Conservation (phyloP, 2,888 invertebrate genomes). For the Diadegma fenestrale region DNA sequence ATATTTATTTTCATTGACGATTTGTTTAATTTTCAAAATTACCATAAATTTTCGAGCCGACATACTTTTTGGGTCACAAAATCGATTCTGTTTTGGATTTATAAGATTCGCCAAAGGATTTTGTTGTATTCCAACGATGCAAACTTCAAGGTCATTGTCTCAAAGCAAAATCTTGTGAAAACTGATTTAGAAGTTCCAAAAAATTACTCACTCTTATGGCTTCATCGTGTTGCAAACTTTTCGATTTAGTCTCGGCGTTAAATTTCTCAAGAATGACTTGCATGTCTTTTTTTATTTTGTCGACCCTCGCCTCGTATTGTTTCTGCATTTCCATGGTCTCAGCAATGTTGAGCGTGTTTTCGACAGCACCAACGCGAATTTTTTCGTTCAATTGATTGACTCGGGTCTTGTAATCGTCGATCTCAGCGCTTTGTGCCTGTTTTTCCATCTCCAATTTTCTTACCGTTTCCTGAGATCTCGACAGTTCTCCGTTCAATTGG, state of each 20-base stretch:
- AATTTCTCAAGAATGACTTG: slow-evolving; percentile 80
- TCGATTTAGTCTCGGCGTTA: slow-evolving; percentile 75
- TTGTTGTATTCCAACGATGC: too few species aligned
- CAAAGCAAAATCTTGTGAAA: not conserved
- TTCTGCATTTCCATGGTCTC: slow-evolving; percentile 78
- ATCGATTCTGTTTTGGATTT: too few species aligned
- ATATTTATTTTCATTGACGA: too few species aligned
- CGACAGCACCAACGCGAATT: slow-evolving; percentile 74
- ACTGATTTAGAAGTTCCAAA: not conserved
- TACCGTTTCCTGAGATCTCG: slow-evolving; percentile 73
- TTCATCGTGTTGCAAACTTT: slow-evolving; percentile 75
- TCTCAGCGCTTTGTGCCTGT: slow-evolving; percentile 85
- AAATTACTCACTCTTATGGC: slow-evolving; percentile 74
- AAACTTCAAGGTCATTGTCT: too few species aligned
- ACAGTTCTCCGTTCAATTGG: slow-evolving; percentile 74
- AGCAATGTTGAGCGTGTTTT: slow-evolving; percentile 74
- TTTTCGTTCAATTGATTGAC: slow-evolving; percentile 79
- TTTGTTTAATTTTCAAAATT: too few species aligned
- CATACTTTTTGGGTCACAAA: not conserved
- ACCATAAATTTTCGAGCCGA: not conserved
- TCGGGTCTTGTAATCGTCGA: slow-evolving; percentile 78
- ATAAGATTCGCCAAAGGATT: too few species aligned
- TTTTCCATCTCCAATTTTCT: slow-evolving; percentile 87
- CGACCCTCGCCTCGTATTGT: slow-evolving; percentile 79
- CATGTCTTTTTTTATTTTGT: slow-evolving; percentile 82